Conservation (phyloP, 2,888 invertebrate species). For the Oxytorus armatus region DNA sequence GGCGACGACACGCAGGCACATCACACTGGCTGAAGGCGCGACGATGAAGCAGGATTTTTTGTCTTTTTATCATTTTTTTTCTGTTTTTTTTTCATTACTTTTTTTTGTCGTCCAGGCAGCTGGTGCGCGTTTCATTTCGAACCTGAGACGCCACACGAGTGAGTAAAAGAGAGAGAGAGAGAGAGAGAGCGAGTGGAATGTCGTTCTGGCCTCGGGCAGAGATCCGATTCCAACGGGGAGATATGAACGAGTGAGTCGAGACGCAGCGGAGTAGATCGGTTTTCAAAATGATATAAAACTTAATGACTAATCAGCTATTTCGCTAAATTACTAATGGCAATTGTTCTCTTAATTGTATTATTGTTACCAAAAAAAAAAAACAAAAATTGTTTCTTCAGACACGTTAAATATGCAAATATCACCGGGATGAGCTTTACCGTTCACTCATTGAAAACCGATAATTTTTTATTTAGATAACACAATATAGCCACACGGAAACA, state of each 20-base stretch:
- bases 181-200: slow-evolving; percentile 57
- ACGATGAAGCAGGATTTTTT: slow-evolving; percentile 27
- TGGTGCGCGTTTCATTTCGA: slow-evolving; percentile 59
- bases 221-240: slow-evolving; percentile 56
- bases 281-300: slow-evolving; percentile 29
- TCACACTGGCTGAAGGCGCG: background rate
- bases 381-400: background rate
- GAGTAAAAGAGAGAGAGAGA: slow-evolving; percentile 41
- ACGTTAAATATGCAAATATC: too few species aligned
- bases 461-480: too few species aligned
- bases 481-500: slow-evolving; percentile 1
- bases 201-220: slow-evolving; percentile 57
- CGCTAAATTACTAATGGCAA: background rate
- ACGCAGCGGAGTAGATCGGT: slow-evolving; percentile 11
- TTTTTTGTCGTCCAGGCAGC: slow-evolving; percentile 41
- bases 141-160: slow-evolving; percentile 52
- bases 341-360: background rate
- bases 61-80: background rate
- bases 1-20: background rate
- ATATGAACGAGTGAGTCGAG: slow-evolving; percentile 46
- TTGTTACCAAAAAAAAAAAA: background rate
- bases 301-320: slow-evolving; percentile 45
- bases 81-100: slow-evolving; percentile 3
- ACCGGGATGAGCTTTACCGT: too few species aligned
- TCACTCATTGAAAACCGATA: too few species aligned